Percentiles rank a stretch among this genome's conserved stretches.
Conservation (phyloP, 2,888 invertebrate genomes). For the Amiota mariae region DNA sequence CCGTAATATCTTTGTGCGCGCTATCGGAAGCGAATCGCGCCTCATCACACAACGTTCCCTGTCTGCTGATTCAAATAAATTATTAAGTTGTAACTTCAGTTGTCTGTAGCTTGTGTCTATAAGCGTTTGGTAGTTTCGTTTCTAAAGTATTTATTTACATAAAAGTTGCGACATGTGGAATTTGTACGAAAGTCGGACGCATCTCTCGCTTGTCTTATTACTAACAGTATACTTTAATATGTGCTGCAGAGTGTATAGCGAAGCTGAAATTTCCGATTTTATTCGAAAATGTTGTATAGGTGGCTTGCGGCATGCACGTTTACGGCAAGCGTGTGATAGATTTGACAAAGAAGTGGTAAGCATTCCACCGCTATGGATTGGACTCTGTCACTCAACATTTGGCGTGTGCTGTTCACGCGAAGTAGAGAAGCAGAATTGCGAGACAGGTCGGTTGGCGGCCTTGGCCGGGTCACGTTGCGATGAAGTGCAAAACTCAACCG, state of each 20-base stretch:
- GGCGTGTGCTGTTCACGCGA: constrained; percentile 79
- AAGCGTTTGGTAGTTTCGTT: not conserved
- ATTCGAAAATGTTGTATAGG: constrained; percentile 75
- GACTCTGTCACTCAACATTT: constrained; percentile 78
- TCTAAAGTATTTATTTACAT: too few species aligned
- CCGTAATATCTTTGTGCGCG: constrained; percentile 8
- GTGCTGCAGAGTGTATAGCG: too few species aligned
- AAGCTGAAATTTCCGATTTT: constrained; percentile 61
- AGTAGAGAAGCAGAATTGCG: constrained; percentile 72
- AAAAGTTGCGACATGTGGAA: too few species aligned
- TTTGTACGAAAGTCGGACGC: too few species aligned
- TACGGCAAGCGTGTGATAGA: constrained; percentile 74
- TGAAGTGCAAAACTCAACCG: constrained; percentile 53
- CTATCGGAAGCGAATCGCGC: constrained; percentile 2
- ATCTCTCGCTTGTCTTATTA: too few species aligned
- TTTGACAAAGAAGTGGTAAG: constrained; percentile 75
- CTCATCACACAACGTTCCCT: not conserved
- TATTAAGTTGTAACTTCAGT: constrained; percentile 1
- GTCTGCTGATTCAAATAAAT: not conserved
- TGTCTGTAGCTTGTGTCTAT: not conserved
- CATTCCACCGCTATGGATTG: constrained; percentile 77
- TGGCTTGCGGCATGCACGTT: constrained; percentile 75
- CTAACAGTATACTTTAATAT: too few species aligned
- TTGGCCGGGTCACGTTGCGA: constrained; percentile 65
- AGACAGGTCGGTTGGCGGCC: constrained; percentile 67